These are phyloP conservation scores for Hippoglossus stenolepis DNA, from an alignment of 2,113 vertebrate genomes.

Conservation along the genomic window DNA sequence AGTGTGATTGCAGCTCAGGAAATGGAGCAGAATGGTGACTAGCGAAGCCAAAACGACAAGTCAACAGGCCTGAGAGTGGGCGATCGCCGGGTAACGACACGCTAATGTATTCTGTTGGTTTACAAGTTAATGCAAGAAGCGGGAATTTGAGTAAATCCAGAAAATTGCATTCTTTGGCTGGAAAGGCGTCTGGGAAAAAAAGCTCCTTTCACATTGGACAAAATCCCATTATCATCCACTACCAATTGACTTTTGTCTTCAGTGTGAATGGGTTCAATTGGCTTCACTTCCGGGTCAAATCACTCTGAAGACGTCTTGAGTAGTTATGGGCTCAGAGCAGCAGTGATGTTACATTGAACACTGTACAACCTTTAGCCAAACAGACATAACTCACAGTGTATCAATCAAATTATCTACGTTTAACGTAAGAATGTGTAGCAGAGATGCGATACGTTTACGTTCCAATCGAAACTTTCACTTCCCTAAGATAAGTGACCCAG, in stretches of 20 bases:
- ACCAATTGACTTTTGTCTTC: not conserved
- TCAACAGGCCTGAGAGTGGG: constrained; percentile 72
- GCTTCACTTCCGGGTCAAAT: not conserved
- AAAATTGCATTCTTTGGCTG: too few relatives aligned
- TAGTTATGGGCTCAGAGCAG: too few relatives aligned
- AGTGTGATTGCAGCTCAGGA: constrained; percentile 70
- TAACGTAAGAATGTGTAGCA: too few relatives aligned
- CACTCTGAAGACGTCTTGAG: not conserved
- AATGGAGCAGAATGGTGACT: constrained; percentile 74
- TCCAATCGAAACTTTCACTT: not conserved
- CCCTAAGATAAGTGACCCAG: not conserved
- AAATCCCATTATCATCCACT: too few relatives aligned
- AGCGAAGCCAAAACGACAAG: constrained; percentile 70
- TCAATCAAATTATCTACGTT: too few relatives aligned
- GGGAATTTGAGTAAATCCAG: not conserved
- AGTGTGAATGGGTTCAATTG: not conserved
- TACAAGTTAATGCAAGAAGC: constrained; percentile 28
- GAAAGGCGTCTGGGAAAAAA: too few relatives aligned
- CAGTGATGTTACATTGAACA: not conserved
- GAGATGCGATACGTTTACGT: too few relatives aligned
- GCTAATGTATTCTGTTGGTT: constrained; percentile 37
- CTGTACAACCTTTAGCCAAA: too few relatives aligned
- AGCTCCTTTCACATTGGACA: too few relatives aligned
- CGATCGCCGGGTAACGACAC: constrained; percentile 59
- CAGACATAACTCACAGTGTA: too few relatives aligned